Base-by-base conservation (phyloP, 2,888 invertebrate genomes). In the Diaperis boleti region DNA sequence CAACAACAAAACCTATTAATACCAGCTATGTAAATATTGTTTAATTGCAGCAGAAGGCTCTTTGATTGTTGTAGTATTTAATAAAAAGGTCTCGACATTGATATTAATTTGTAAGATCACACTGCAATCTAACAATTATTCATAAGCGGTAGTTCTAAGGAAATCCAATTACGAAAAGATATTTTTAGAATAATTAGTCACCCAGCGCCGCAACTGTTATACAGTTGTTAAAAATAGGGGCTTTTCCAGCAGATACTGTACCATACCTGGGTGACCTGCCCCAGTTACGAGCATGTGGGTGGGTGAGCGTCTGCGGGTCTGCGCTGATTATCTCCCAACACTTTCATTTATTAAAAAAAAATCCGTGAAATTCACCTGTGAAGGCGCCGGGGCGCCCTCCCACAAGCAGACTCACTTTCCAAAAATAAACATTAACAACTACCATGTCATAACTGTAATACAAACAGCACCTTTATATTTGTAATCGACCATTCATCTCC, bases 401-500 rank as follows among this genome's bases (percentile, higher is more conserved):
- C 14, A 11, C 45, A 14, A n/a, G 29, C 13, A 8, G 4, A 39
- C 18, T 59, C 59, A 50, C 14, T 7, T 15, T 37, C 59, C 54
- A 59, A 63, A 63, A 63, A 64, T 64, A 64, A 50, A 49, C 15
- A 11, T 45, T 56, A 35, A 57, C 33, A 20, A 41, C 13, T 3
- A 35, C 13, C 42, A 42, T 60, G 54, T 61, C 45, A 55, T 55
- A 42, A 20, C 41, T 13, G 10, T 7, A 22, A 11, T 22, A 35
- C 31, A 35, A 52, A 42, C 35, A 52, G 17, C 8, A 31, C 6
- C n/a, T 15, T 17, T 26, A 15, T 39, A 15, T 15, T 8, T 5
- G 8, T 18, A 42, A 18, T 33, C 33, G 26, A 26, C 26, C 33
- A 13, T 45, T 20, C 26, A n/a, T 55, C 39, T 31, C 29, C 3